Conservation (phyloP, 2,797 vertebrate genomes). For the Macroramphosus scolopax region DNA sequence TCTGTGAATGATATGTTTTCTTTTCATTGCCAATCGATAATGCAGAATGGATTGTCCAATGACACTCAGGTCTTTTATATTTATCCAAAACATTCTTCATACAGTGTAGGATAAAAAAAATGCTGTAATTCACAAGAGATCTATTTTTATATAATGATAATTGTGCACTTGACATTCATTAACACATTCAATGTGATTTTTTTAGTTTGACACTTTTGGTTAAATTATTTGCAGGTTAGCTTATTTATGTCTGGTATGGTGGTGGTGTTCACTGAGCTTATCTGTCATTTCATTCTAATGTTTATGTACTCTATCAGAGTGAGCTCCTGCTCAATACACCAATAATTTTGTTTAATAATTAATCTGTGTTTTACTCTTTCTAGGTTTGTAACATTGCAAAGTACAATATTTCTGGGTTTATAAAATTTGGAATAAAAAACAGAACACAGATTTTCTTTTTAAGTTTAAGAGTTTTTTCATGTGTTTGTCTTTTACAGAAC, state of each 20-base stretch:
- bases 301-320: no score
- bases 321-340: slow-evolving; percentile 36
- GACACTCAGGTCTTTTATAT: slow-evolving; percentile 66
- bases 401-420: no score
- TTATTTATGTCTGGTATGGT: slow-evolving; percentile 28
- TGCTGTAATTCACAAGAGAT: slow-evolving; percentile 59
- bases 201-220: slow-evolving; percentile 47
- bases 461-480: no score
- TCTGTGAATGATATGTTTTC: slow-evolving; percentile 23
- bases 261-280: no score
- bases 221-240: slow-evolving; percentile 51
- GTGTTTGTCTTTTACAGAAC: no score
- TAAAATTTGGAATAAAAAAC: no score
- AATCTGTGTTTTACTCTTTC: no score
- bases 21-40: slow-evolving; percentile 11
- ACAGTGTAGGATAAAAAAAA: slow-evolving; percentile 21
- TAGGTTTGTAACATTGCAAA: no score
- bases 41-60: slow-evolving; percentile 42
- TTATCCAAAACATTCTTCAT: slow-evolving; percentile 40
- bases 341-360: slow-evolving; percentile 22
- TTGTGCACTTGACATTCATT: slow-evolving; percentile 52
- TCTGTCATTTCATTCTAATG: no score
- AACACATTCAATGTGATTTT: slow-evolving; percentile 44
- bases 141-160: slow-evolving; percentile 65
- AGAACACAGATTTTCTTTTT: no score